These are phyloP conservation scores for Seriola quinqueradiata DNA, from an alignment of 2,113 vertebrate genomes.

Conservation along the genomic window DNA sequence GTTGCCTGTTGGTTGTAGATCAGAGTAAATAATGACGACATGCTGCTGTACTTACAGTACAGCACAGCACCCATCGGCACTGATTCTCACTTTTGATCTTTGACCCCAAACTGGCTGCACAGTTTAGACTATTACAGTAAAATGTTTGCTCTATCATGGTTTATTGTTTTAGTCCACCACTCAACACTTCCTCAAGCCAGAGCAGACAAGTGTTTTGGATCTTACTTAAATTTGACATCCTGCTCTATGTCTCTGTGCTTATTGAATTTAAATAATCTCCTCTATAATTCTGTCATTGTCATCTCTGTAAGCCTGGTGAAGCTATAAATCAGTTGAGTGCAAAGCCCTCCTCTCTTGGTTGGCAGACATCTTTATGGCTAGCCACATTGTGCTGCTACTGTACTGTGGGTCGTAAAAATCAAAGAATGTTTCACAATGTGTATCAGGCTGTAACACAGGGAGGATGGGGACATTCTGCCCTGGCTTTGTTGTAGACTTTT, in stretches of 20 bases:
- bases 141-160: background rate
- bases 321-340: conserved; percentile 59
- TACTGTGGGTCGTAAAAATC: conserved; percentile 52
- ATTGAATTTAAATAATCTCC: conserved; percentile 68
- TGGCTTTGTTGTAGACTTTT: conserved; percentile 49
- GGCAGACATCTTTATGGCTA: conserved; percentile 58
- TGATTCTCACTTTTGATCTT: conserved; percentile 20
- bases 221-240: conserved; percentile 54
- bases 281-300: conserved; percentile 62
- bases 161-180: conserved; percentile 19
- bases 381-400: conserved; percentile 59
- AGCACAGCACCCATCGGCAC: background rate
- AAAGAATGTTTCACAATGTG: conserved; percentile 55
- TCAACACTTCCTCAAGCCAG: conserved; percentile 11
- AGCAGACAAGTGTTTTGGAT: conserved; percentile 34
- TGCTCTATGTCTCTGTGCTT: conserved; percentile 45
- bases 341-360: conserved; percentile 36
- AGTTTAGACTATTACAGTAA: background rate
- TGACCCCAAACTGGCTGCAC: conserved; percentile 2
- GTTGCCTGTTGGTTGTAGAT: conserved; percentile 20
- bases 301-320: conserved; percentile 36
- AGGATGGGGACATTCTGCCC: conserved; percentile 25
- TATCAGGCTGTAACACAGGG: conserved; percentile 5
- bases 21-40: conserved; percentile 35
- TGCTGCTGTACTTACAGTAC: background rate